Evolutionary conservation across 2,888 invertebrate species (phyloP), one percentile per base, ranked within the genome.

Genomic region (Idaea aversata): DNA sequence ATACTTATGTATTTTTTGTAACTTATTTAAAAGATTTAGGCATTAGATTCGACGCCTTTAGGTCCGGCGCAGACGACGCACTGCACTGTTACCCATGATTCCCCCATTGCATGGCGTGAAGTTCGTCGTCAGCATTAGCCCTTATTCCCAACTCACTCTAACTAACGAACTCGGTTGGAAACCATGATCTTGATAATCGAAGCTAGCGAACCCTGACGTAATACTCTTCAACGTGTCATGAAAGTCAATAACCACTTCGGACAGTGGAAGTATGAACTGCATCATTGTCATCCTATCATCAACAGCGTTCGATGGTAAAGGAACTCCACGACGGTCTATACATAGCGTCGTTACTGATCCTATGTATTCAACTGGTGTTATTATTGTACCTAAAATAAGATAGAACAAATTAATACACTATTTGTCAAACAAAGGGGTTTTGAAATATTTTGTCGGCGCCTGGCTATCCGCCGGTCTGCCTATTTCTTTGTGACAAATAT

Each of bases 161-260:
- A 96, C 96, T 77, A 99, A 92, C 67, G 95, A 92, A 69, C 98
- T 95, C 70, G 84, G 82, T 80, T 96, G 95, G 86, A 96, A 99
- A 1, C 97, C 99, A 78, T 95, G 88, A 82, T 98, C 97, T 86
- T 98, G 98, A 81, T 98, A 98, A 87, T 98, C 98, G 83, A 98
- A 98, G 83, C 97, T 97, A 0, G 98, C 99, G 90, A 98, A 99
- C 38, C 99, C 99, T 0, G 98, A 98, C 4, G 97, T 96, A 16
- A 97, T 78, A 15, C 97, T 96, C 88, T 99, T 99, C 3, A 99
- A 90, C 4, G 94, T 94, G 83, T 99, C 99, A 82, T 98, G 98
- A 86, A 99, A 99, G 87, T 99, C 99, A 7, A 98, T 90, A 15
- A 99, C 96, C 35, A 99, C 96, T 94, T 99, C 99, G 75, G 96